These are phyloP conservation scores for Caenorhabditis briggsae DNA, from an alignment of 1,140 invertebrate genomes.

Conservation along the genomic window DNA sequence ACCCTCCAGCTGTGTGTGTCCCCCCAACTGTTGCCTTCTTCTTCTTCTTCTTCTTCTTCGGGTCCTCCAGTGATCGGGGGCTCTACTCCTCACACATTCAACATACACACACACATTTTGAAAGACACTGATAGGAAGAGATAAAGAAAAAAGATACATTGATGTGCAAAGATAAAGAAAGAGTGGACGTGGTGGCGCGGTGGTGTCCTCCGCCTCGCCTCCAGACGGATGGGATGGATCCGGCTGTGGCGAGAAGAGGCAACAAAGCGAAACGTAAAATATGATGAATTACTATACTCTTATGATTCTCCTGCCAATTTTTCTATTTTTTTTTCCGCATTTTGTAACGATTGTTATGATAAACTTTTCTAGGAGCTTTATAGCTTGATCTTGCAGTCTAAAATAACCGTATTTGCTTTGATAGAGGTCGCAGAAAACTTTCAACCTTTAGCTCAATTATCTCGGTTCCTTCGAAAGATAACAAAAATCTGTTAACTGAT, in stretches of 20 bases:
- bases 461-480: no score
- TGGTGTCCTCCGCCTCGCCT: neutral
- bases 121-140: neutral
- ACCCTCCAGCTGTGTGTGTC: slow-evolving; percentile 17
- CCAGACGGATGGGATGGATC: no score
- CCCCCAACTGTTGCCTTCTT: slow-evolving; percentile 33
- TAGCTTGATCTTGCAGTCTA: no score
- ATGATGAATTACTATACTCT: slow-evolving; percentile 28
- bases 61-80: neutral
- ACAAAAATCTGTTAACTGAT: no score
- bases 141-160: slow-evolving; percentile 31
- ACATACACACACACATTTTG: slow-evolving; percentile 16
- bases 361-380: no score
- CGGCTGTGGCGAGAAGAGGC: neutral
- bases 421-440: no score
- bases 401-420: no score
- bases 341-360: neutral
- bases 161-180: slow-evolving; percentile 1
- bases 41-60: neutral
- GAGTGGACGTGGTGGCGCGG: slow-evolving; percentile 49
- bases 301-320: neutral
- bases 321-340: neutral
- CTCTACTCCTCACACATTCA: slow-evolving; percentile 37
- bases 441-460: no score
- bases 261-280: slow-evolving; percentile 15